A percentile compares a stretch with the other conserved stretches of the same genome.
These are phyloP conservation scores for Ceryle rudis DNA, from an alignment of 2,797 vertebrate genomes.

Conservation along the genomic window DNA sequence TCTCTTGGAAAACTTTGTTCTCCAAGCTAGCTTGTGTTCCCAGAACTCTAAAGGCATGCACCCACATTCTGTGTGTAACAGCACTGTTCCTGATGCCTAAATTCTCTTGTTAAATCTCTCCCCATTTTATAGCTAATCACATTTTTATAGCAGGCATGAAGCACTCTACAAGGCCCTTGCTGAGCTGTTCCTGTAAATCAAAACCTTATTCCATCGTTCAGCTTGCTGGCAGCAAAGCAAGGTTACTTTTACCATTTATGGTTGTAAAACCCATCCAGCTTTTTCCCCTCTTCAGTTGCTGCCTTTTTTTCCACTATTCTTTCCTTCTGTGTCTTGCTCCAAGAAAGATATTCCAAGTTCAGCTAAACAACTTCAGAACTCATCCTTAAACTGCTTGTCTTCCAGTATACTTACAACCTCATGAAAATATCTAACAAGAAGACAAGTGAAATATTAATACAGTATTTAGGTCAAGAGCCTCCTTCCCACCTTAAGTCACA, in stretches of 20 bases:
- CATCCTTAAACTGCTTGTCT: constrained; percentile 51
- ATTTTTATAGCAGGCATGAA: constrained; percentile 82
- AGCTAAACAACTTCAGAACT: constrained; percentile 53
- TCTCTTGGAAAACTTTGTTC: constrained; percentile 22
- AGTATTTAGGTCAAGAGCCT: neutral
- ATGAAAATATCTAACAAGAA: neutral
- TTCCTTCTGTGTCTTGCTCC: constrained; percentile 46
- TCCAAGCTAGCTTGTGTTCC: constrained; percentile 27
- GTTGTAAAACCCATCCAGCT: constrained; percentile 80
- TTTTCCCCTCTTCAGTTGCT: constrained; percentile 47
- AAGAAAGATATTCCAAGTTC: constrained; percentile 74
- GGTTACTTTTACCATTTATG: constrained; percentile 87
- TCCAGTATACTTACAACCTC: neutral
- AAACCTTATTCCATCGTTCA: constrained; percentile 81
- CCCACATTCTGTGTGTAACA: constrained; percentile 60
- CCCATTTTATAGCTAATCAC: constrained; percentile 82
- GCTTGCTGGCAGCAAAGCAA: constrained; percentile 74
- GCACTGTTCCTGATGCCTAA: constrained; percentile 65
- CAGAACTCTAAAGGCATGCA: constrained; percentile 55
- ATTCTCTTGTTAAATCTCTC: constrained; percentile 79
- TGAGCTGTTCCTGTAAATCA: constrained; percentile 84
- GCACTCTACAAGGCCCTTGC: constrained; percentile 77
- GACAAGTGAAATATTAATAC: neutral
- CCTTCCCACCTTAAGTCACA: neutral
- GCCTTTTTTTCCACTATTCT: constrained; percentile 61